A percentile compares a stretch with the other conserved stretches of the same genome.
Evolutionary conservation across 2,888 invertebrate genomes (phyloP).

Genomic region (Dryomyza anilis): DNA sequence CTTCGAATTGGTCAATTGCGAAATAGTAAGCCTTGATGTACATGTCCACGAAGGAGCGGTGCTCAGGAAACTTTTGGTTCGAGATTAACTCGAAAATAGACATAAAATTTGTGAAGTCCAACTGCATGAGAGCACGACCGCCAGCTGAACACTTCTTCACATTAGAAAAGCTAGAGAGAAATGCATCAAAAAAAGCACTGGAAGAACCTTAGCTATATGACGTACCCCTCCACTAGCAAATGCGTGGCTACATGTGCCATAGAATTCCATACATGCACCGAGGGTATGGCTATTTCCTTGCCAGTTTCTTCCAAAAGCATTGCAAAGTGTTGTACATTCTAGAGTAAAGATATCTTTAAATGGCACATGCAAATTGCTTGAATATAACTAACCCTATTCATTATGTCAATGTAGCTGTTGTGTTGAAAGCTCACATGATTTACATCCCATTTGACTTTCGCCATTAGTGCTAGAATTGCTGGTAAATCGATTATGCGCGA

Average conservation of each 20-base stretch:
- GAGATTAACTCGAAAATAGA: slow-evolving; percentile 89
- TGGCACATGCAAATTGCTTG: background rate
- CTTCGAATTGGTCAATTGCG: slow-evolving; percentile 84
- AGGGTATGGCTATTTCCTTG: slow-evolving; percentile 72
- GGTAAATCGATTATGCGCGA: slow-evolving; percentile 80
- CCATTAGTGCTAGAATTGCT: slow-evolving; percentile 81
- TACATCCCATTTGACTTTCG: slow-evolving; percentile 92
- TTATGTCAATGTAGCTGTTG: slow-evolving; percentile 82
- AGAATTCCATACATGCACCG: slow-evolving; percentile 82
- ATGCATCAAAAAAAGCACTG: slow-evolving; percentile 37
- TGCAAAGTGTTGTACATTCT: slow-evolving; percentile 72
- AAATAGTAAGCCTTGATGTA: slow-evolving; percentile 97
- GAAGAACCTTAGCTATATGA: slow-evolving; percentile 7
- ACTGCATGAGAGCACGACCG: slow-evolving; percentile 95
- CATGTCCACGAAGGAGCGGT: slow-evolving; percentile 87
- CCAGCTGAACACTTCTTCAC: slow-evolving; percentile 95
- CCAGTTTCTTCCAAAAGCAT: slow-evolving; percentile 77
- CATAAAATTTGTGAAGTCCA: slow-evolving; percentile 94
- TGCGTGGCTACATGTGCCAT: slow-evolving; percentile 84
- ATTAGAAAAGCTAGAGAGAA: slow-evolving; percentile 71
- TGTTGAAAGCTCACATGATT: slow-evolving; percentile 95
- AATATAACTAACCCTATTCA: slow-evolving; percentile 66
- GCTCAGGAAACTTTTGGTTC: slow-evolving; percentile 81
- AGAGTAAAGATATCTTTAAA: background rate
- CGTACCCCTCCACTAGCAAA: slow-evolving; percentile 87